These are phyloP conservation scores for Enteromius trimaculatus DNA, from an alignment of 2,797 vertebrate species.

Conservation along the genomic window DNA sequence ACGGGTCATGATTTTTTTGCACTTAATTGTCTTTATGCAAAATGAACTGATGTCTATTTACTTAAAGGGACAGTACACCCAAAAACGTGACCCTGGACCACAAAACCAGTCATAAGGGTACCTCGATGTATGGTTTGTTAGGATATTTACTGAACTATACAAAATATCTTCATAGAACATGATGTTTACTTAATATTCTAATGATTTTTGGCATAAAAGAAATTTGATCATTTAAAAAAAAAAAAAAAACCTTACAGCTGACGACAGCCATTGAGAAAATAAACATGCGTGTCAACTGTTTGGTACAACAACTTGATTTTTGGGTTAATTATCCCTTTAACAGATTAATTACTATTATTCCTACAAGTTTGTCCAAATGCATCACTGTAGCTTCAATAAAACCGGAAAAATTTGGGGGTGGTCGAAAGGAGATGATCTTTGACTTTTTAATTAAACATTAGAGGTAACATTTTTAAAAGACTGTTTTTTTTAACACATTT, in stretches of 20 bases:
- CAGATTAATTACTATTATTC: not conserved
- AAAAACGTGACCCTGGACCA: not conserved
- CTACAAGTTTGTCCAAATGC: not conserved
- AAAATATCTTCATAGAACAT: too few species aligned
- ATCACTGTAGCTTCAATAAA: not conserved
- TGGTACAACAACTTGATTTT: not conserved
- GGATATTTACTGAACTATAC: too few species aligned
- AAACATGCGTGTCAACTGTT: not conserved
- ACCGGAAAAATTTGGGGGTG: not conserved
- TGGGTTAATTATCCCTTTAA: not conserved
- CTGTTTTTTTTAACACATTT: not conserved
- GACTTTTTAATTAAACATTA: not conserved
- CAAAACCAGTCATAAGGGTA: too few species aligned
- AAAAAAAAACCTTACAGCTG: too few species aligned
- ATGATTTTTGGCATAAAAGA: too few species aligned
- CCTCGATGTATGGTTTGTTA: too few species aligned
- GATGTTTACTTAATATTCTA: too few species aligned
- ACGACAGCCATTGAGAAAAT: not conserved
- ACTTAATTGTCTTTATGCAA: not conserved
- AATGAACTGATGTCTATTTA: not conserved
- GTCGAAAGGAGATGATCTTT: not conserved
- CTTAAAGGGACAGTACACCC: not conserved
- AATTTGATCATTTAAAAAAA: too few species aligned
- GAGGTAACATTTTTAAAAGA: not conserved
- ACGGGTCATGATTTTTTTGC: not conserved